Evolutionary conservation across 1,140 invertebrate species (phyloP), one percentile per base, ranked within the genome.

Genomic region (Drosophila suzukii): DNA sequence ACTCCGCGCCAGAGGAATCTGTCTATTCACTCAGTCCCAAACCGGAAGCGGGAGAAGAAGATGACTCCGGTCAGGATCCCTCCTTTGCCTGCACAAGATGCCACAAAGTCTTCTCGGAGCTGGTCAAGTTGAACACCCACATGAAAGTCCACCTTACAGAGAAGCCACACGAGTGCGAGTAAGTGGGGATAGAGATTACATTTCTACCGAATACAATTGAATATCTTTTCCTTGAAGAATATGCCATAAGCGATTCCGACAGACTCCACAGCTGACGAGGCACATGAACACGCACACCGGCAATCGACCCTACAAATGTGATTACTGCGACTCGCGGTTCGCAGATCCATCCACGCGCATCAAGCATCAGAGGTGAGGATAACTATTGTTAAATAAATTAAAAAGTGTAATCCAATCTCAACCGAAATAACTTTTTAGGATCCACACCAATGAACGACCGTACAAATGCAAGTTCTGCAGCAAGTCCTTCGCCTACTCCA

Each of bases 291-390:
- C 90, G 0, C 91, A 92, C 50, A 92, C 91, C 0, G 91, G 91
- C 3, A 67, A 74, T 11, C 75, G 91, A 0, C 91, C 91, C 7
- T 92, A 89, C 24, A 90, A 91, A 55, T 92, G 91, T n/a, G 73
- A 95, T 57, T 93, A 95, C 24, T 96, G 96, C 89, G 93, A 95
- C 50, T 93, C 96, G 8, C 92, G 94, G 30, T 96, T 96, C 90
- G 95, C 95, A 0, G 94, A 94, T 90, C 94, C 93, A 47, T 94
- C 94, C 34, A 94, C 93, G 4, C 82, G 93, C 4, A 94, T 94
- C 56, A 94, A 94, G 63, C 94, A 94, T 57, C 93, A 94, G 80
- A 93, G 94, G 94, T 93, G 82, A 51, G 17, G 5, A 0, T 2
- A 8, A 15, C 15, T 15, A 44, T 11, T 6, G 10, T 17, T 15